Conservation (phyloP, 2,797 vertebrate genomes). For the Phylloscopus collybita region DNA sequence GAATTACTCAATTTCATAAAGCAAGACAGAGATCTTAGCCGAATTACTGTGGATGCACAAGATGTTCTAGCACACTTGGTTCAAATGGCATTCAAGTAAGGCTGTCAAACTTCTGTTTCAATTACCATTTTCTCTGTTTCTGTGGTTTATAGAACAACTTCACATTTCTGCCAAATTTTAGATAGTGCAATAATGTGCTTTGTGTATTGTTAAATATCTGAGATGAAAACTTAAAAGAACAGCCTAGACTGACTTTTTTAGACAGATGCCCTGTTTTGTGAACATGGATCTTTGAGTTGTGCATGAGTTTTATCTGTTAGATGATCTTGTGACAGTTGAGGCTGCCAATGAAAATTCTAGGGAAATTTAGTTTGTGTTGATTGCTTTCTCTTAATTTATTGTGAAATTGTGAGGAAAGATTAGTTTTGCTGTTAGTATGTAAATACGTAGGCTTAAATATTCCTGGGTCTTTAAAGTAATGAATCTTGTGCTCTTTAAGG, state of each 20-base stretch:
- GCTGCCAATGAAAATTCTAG: neutral
- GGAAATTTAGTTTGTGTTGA: neutral
- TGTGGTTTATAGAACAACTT: neutral
- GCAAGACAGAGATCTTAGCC: conserved; percentile 94
- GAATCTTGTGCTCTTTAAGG: neutral
- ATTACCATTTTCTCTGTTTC: neutral
- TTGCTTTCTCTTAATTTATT: neutral
- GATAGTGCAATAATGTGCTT: neutral
- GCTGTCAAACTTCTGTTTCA: neutral
- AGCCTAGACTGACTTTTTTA: neutral
- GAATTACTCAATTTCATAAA: conserved; percentile 98
- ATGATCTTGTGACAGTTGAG: neutral
- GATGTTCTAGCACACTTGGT: conserved; percentile 96
- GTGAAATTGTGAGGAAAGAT: neutral
- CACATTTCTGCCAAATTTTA: neutral
- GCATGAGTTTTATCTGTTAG: neutral
- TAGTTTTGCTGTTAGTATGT: neutral
- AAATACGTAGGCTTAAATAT: neutral
- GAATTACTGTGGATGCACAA: conserved; percentile 93
- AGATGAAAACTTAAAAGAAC: neutral
- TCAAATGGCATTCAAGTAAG: conserved; percentile 99
- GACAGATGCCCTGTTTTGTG: neutral
- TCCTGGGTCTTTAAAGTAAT: neutral
- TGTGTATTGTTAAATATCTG: neutral
- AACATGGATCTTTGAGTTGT: neutral